Evolutionary conservation across 2,888 invertebrate genomes (phyloP).

Genomic region (Dynastes tityus): DNA sequence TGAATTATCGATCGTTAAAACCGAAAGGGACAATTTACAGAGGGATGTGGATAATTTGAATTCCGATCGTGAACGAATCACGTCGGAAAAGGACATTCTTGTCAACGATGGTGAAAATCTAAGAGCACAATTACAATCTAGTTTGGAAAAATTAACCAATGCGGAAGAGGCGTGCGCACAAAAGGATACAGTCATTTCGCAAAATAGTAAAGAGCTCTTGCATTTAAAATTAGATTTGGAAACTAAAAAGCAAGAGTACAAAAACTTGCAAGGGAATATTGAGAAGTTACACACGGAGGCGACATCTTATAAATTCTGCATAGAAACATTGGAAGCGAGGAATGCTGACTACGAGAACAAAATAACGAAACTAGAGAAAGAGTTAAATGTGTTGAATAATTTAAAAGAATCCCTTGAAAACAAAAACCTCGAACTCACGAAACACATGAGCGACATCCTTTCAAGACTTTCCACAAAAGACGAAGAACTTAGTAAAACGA

Average conservation of each 20-base stretch:
- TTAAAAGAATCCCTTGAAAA: constrained; percentile 49
- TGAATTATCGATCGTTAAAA: constrained; percentile 45
- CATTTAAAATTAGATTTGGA: constrained; percentile 51
- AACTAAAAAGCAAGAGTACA: constrained; percentile 49
- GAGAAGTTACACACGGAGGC: constrained; percentile 46
- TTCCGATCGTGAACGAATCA: constrained; percentile 48
- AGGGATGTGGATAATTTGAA: constrained; percentile 38
- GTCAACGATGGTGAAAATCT: constrained; percentile 39
- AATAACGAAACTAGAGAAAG: constrained; percentile 54
- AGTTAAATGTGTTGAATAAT: constrained; percentile 52
- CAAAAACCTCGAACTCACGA: constrained; percentile 54
- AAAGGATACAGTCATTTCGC: constrained; percentile 49
- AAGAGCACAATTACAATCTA: constrained; percentile 41
- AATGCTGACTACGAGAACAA: constrained; percentile 52
- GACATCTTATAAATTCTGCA: constrained; percentile 47
- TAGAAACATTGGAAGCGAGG: constrained; percentile 48
- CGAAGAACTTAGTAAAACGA: constrained; percentile 51
- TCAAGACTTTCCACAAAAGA: constrained; percentile 52
- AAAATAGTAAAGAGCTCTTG: constrained; percentile 50
- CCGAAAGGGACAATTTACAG: constrained; percentile 43
- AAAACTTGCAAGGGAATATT: constrained; percentile 32
- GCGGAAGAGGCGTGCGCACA: constrained; percentile 50
- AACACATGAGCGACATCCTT: constrained; percentile 52
- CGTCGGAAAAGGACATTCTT: constrained; percentile 52
- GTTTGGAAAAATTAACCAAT: constrained; percentile 41